Evolutionary conservation across 1,140 invertebrate genomes (phyloP).

Genomic region (Drosophila simulans): DNA sequence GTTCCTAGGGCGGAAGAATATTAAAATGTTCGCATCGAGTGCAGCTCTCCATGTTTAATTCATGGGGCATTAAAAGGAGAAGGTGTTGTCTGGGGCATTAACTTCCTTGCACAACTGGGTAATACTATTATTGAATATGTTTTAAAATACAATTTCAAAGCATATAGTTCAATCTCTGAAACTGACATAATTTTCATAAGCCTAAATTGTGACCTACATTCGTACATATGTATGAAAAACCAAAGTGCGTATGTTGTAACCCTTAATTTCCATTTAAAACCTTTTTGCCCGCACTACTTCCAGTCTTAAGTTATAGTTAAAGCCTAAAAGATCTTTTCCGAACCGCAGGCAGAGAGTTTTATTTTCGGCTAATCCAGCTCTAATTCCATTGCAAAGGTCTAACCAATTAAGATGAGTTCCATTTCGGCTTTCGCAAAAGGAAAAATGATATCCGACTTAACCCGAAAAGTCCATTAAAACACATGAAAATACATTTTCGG

Average conservation of each 20-base stretch:
- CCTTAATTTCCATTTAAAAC: too few species aligned
- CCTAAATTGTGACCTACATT: too few species aligned
- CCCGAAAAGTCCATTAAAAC: slow-evolving; percentile 77
- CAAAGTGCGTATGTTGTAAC: too few species aligned
- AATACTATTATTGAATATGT: too few species aligned
- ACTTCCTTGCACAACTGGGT: background rate
- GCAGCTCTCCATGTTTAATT: slow-evolving; percentile 34
- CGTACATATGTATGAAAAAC: too few species aligned
- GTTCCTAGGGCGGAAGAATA: slow-evolving; percentile 29
- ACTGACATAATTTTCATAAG: too few species aligned
- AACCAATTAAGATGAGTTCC: slow-evolving; percentile 55
- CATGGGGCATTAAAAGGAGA: background rate
- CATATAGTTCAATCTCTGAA: too few species aligned
- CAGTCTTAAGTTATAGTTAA: slow-evolving; percentile 8
- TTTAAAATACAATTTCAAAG: too few species aligned
- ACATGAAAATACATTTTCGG: slow-evolving; percentile 69
- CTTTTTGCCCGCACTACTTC: background rate
- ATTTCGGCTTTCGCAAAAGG: slow-evolving; percentile 44
- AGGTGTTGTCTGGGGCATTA: background rate
- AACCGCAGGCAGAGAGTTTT: slow-evolving; percentile 2
- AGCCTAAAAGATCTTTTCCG: background rate
- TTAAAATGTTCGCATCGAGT: slow-evolving; percentile 16
- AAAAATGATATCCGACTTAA: slow-evolving; percentile 53
- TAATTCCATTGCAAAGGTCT: slow-evolving; percentile 33
- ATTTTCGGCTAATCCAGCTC: slow-evolving; percentile 23